Evolutionary conservation across 2,113 vertebrate species (phyloP), one percentile per base, ranked within the genome.

Genomic region (Etia nguti): DNA sequence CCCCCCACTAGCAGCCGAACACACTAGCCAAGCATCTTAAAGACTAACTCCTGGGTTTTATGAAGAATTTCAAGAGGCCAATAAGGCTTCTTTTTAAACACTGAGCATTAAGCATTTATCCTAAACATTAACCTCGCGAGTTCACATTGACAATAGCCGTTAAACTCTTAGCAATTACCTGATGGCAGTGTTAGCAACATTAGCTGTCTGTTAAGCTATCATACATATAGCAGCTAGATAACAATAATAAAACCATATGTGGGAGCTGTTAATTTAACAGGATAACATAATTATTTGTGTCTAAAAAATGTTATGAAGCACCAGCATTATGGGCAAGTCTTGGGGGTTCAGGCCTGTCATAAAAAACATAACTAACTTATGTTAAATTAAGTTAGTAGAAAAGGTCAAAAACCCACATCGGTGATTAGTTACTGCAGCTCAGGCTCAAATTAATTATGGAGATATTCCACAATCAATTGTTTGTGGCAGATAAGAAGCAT

Each of bases 371-470:
- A 38, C 2, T 38, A 22, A 13, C 10, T 36, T 65, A 57, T 57
- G 56, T 57, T 16, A 13, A 12, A 41, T 68, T 41, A 70, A 24
- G 5, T 70, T 70, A 10, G 38, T 13, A 9, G 7, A 70, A 70
- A 70, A 70, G 12, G n/a, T 41, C 1, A 8, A 24, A 65, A 34
- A 20, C 0, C 0, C 1, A 20, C 8, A 46, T 46, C 10, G 22
- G 13, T 10, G 4, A 73, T 73, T 73, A 46, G 22, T 73, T 46
- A 46, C 7, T 73, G 68, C 15, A 73, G 13, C 13, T 22, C 68
- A 10, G 18, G 22, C 38, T 26, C 43, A 41, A 46, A 26, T 26
- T 26, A 73, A 46, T 73, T 16, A 46, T 43, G 22, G 20, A 38
- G 34, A 65, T 65, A 65, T 38, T 65, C 6, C 60, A n/a, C 34